Percentiles rank a stretch among this genome's conserved stretches.
phyloP scores from a whole-genome alignment of 2,113 vertebrate species.

The Oryzias celebensis region DNA sequence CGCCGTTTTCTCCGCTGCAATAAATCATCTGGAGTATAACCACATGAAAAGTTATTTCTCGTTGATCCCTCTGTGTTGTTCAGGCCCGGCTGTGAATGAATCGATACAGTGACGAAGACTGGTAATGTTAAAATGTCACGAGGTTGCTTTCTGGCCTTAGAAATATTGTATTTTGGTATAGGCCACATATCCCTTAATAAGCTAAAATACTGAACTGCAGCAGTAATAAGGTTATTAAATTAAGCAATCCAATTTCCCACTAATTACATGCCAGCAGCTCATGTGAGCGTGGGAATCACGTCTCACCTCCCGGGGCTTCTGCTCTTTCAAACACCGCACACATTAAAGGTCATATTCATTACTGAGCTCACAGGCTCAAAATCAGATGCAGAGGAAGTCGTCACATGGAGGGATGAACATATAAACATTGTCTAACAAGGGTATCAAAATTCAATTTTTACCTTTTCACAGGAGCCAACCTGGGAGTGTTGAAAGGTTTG shows the following conservation, averaged over 20 bases:
- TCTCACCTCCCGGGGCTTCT: slow-evolving; percentile 1
- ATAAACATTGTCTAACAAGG: slow-evolving; percentile 12
- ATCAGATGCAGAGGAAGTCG: background rate
- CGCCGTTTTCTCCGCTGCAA: no score
- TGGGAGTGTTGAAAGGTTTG: slow-evolving; percentile 19
- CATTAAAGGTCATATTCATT: slow-evolving; percentile 27
- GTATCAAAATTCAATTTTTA: slow-evolving; percentile 2
- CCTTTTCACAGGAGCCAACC: background rate
- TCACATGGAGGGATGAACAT: slow-evolving; percentile 17
- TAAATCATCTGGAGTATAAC: no score
- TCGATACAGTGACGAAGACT: no score
- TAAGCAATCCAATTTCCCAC: slow-evolving; percentile 40
- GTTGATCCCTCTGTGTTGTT: no score
- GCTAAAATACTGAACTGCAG: slow-evolving; percentile 23
- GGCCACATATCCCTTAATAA: background rate
- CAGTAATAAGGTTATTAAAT: slow-evolving; percentile 50
- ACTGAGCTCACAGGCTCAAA: background rate
- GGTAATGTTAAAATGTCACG: no score
- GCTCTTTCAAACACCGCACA: background rate
- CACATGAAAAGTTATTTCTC: no score
- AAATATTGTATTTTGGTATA: no score
- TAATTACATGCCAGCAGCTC: slow-evolving; percentile 50
- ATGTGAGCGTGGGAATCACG: slow-evolving; percentile 37
- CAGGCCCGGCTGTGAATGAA: no score
- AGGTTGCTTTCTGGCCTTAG: no score